Base-by-base conservation (phyloP, 2,888 invertebrate genomes). In the Drosophila austrosaltans region DNA sequence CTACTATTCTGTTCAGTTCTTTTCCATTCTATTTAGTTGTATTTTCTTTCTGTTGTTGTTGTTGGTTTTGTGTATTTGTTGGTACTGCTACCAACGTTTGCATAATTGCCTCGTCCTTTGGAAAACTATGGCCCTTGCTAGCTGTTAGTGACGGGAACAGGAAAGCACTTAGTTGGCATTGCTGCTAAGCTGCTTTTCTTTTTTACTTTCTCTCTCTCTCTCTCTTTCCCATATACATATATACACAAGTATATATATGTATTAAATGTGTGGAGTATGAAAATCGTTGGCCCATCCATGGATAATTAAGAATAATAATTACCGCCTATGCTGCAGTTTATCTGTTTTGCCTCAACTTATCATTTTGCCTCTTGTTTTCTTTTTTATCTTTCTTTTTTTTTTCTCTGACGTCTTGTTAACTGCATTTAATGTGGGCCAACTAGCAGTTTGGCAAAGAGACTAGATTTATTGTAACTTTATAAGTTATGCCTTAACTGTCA, bases 301-400 rank as follows among this genome's bases (percentile, higher is more conserved):
- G 72, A 69, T 82, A 77, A 80, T 80, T 77, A 82, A 58, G 69
- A 69, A 77, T 75, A 70, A 82, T 82, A 77, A 80, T 80, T 82
- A 82, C 69, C 70, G 70, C 53, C 65, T 54, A 65, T 36, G 67
- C 56, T 75, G 76, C 67, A 72, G 63, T 68, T 66, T 69, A 73
- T 61, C 64, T 66, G 20, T 63, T 56, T 53, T 60, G 42, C 66
- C 57, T 60, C 58, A 56, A 54, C 69, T 60, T 58, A 62, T 71
- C 63, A 67, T 48, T 69, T 69, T 63, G 65, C 39, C 42, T 36
- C 57, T 39, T 32, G 32, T 32, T 30, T 42, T 8, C 10, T 10
- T 36, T n/a, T 44, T 16, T 53, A 22, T 44, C 48, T 16, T n/a
- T n/a, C n/a, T n/a, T n/a, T n/a, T n/a, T n/a, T n/a, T n/a, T n/a